phyloP scores from a whole-genome alignment of 2,113 vertebrate species.

The Sinocyclocheilus anshuiensis region DNA sequence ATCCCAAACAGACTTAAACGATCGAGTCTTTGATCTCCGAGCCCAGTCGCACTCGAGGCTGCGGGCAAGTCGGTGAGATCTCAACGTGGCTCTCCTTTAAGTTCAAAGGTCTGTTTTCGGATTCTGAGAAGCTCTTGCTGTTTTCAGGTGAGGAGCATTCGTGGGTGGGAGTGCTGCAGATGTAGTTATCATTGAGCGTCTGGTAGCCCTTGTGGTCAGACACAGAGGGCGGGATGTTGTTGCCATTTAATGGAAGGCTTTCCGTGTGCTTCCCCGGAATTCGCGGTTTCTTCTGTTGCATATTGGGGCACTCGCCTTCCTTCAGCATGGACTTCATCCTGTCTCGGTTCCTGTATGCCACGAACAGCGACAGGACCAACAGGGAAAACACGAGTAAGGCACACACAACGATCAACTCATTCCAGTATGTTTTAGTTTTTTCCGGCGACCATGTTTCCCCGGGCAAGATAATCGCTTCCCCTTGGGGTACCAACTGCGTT shows the following conservation, averaged over 20 bases:
- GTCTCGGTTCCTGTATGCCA: conserved; percentile 82
- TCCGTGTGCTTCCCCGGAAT: conserved; percentile 78
- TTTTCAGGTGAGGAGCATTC: conserved; percentile 79
- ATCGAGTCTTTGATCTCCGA: conserved; percentile 96
- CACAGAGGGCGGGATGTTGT: conserved; percentile 69
- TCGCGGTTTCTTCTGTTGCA: conserved; percentile 81
- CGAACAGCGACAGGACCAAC: conserved; percentile 79
- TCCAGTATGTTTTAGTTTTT: conserved; percentile 89
- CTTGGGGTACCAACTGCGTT: conserved; percentile 60
- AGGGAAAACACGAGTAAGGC: conserved; percentile 78
- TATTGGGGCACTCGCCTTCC: conserved; percentile 77
- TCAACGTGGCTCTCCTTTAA: conserved; percentile 87
- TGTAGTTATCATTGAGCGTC: conserved; percentile 88
- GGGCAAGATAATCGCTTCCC: conserved; percentile 71
- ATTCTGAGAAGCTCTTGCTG: conserved; percentile 80
- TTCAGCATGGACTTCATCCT: conserved; percentile 91
- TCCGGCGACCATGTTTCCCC: conserved; percentile 67
- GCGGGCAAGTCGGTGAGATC: conserved; percentile 83
- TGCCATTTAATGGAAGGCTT: conserved; percentile 87
- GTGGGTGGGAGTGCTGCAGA: conserved; percentile 79
- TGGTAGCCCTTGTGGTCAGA: conserved; percentile 94
- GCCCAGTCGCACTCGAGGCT: conserved; percentile 90
- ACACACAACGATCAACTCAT: conserved; percentile 89
- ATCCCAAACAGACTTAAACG: conserved; percentile 77
- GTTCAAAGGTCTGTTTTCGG: conserved; percentile 85